Conservation (phyloP, 2,113 vertebrate genomes). For the Thinocorus orbignyianus region DNA sequence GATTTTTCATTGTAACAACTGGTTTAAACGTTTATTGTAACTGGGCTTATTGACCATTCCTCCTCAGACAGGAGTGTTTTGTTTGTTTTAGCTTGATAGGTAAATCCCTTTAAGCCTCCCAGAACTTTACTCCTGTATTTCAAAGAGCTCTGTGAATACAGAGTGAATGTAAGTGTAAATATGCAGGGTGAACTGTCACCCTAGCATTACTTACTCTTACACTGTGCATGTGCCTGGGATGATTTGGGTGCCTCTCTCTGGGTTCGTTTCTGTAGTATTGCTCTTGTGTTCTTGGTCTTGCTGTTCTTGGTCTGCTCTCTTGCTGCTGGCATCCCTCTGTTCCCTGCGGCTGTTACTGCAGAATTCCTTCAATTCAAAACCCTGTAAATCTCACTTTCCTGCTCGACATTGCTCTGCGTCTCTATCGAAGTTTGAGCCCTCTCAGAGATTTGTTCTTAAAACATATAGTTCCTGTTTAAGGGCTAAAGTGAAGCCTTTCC, state of each 20-base stretch:
- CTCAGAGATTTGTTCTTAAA: not conserved
- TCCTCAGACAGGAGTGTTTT: not conserved
- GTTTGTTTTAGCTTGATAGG: not conserved
- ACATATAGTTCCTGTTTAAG: not conserved
- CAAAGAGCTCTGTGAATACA: not conserved
- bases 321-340: not conserved
- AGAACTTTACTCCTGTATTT: slow-evolving; percentile 25
- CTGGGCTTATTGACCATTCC: not conserved
- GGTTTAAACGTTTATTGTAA: not conserved
- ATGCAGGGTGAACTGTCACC: not conserved
- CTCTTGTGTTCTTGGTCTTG: not conserved
- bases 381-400: not conserved
- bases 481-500: not conserved
- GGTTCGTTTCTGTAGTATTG: not conserved
- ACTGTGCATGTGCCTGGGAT: not conserved
- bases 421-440: not conserved
- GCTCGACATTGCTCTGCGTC: not conserved
- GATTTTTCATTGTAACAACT: not conserved
- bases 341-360: not conserved
- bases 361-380: not conserved
- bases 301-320: not conserved
- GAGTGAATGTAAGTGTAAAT: not conserved
- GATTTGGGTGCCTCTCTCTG: not conserved
- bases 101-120: slow-evolving; percentile 22
- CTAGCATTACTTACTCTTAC: not conserved